Percentiles rank a stretch among this genome's conserved stretches.
These are phyloP conservation scores for Calliphora vomitoria DNA, from an alignment of 2,888 invertebrate species.

Conservation along the genomic window DNA sequence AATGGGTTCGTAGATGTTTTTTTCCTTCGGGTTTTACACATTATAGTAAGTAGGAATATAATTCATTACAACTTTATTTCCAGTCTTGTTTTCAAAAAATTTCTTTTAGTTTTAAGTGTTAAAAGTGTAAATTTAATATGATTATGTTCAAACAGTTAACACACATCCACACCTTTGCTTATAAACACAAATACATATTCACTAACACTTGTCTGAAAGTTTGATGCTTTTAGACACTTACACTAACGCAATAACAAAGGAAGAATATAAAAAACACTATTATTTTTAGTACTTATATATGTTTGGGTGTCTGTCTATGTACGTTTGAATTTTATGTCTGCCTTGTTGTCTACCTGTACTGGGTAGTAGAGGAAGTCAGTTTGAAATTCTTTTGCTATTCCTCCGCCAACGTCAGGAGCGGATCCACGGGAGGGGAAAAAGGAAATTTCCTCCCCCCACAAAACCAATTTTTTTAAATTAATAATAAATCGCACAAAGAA, in stretches of 20 bases:
- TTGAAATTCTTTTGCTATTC: constrained; percentile 7
- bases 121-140: constrained; percentile 70
- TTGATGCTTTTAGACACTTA: constrained; percentile 41
- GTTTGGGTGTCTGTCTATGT: background rate
- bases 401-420: background rate
- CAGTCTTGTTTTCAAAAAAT: constrained; percentile 5
- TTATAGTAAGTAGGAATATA: constrained; percentile 42
- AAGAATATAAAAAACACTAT: constrained; percentile 19
- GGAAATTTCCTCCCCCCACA: too few species aligned
- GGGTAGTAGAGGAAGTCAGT: background rate
- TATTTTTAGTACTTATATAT: constrained; percentile 24
- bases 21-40: background rate
- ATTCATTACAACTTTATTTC: constrained; percentile 50
- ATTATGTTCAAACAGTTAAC: constrained; percentile 67
- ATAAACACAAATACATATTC: constrained; percentile 15
- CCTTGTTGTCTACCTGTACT: constrained; percentile 12
- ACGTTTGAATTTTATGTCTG: background rate
- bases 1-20: background rate
- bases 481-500: too few species aligned
- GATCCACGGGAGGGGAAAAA: too few species aligned
- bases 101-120: constrained; percentile 61
- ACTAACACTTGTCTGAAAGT: constrained; percentile 27
- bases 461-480: too few species aligned
- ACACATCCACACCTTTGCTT: constrained; percentile 7
- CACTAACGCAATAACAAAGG: constrained; percentile 5